Conservation (phyloP, 1,140 invertebrate species). For the Diabrotica virgifera region DNA sequence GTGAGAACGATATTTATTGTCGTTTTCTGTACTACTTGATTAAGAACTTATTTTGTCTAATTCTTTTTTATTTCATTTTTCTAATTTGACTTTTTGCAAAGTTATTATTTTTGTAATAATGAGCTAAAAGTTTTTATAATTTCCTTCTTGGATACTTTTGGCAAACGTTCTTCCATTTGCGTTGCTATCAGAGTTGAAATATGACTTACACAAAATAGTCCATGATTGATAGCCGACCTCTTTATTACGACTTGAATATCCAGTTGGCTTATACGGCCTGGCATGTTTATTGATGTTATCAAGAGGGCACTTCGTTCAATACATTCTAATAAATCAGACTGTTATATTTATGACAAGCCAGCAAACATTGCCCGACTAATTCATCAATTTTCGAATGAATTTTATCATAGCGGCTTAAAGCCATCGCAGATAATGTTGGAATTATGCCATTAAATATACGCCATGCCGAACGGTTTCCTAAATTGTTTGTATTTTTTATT, state of each 20-base stretch:
- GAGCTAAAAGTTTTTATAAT: too few species aligned
- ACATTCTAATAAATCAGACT: conserved; percentile 2
- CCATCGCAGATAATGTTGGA: background rate
- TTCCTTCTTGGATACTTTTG: background rate
- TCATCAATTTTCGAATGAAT: conserved; percentile 3
- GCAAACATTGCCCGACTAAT: conserved; percentile 1
- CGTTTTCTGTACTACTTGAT: too few species aligned
- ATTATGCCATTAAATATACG: background rate
- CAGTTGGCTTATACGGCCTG: background rate
- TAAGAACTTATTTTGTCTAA: too few species aligned
- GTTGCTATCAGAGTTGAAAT: background rate
- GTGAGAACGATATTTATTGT: too few species aligned
- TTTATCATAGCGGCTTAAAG: conserved; percentile 1
- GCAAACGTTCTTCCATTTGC: conserved; percentile 1
- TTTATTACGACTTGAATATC: conserved; percentile 3
- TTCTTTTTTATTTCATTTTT: too few species aligned
- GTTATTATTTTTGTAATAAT: too few species aligned
- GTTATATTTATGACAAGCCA: conserved; percentile 2
- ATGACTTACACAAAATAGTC: background rate
- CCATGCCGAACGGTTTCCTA: background rate
- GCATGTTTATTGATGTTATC: conserved; percentile 2
- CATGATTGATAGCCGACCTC: background rate
- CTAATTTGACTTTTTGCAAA: too few species aligned
- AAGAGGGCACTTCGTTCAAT: conserved; percentile 1
- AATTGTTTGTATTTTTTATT: background rate